Evolutionary conservation across 2,113 vertebrate genomes (phyloP).

Genomic region (Phyllopteryx taeniolatus): DNA sequence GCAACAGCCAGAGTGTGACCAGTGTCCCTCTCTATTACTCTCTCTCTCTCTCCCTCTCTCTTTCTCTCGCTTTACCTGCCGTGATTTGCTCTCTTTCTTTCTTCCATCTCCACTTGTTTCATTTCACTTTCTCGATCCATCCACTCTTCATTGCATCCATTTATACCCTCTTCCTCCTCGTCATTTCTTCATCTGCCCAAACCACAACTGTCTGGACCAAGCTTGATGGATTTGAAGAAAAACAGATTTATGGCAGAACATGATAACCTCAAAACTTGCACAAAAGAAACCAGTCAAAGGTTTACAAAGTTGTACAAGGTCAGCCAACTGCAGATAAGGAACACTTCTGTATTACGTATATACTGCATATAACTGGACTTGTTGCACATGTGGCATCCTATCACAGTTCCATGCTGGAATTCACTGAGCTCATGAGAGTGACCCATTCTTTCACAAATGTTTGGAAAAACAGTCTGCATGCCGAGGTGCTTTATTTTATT

Average conservation of each 20-base stretch:
- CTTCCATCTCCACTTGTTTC: constrained; percentile 1
- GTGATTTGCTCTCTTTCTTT: constrained; percentile 4
- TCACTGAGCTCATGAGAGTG: no score
- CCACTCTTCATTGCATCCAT: background rate
- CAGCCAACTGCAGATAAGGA: background rate
- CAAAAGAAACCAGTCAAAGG: background rate
- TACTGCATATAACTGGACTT: no score
- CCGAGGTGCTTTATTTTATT: no score
- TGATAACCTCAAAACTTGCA: background rate
- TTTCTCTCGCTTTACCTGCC: constrained; percentile 11
- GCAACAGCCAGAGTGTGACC: constrained; percentile 70
- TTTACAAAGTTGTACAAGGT: background rate
- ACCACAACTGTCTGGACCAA: constrained; percentile 11
- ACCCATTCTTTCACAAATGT: no score
- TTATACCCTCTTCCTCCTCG: background rate
- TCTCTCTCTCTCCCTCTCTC: constrained; percentile 30
- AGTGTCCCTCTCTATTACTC: constrained; percentile 61
- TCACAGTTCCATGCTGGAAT: no score
- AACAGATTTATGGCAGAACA: constrained; percentile 26
- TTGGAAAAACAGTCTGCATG: no score
- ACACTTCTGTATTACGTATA: no score
- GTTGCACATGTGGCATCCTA: no score
- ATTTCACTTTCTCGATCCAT: background rate
- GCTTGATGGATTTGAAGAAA: constrained; percentile 45
- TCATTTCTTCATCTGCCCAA: constrained; percentile 7